phyloP scores from a whole-genome alignment of 2,113 vertebrate genomes.

The Cyprinodon tularosa region DNA sequence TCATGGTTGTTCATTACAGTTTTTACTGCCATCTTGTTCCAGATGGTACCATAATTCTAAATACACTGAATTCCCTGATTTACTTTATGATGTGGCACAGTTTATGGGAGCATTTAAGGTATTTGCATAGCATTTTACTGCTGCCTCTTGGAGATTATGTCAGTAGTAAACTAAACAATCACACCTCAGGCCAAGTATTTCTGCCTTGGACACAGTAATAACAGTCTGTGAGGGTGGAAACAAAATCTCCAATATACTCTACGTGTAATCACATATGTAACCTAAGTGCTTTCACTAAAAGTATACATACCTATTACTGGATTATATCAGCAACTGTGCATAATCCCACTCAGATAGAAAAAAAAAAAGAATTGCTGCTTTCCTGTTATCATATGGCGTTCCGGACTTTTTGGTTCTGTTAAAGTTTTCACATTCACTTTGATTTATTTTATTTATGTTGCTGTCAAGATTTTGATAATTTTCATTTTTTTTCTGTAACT shows the following conservation, averaged over 20 bases:
- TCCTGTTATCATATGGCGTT: background rate
- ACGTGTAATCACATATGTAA: background rate
- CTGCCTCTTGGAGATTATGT: slow-evolving; percentile 52
- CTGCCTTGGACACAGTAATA: slow-evolving; percentile 5
- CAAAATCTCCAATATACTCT: background rate
- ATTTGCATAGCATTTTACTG: slow-evolving; percentile 59
- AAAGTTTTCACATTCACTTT: too few species aligned
- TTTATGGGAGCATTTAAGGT: slow-evolving; percentile 46
- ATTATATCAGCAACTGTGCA: slow-evolving; percentile 16
- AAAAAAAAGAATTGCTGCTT: background rate
- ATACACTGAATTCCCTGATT: slow-evolving; percentile 40
- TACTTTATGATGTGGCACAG: slow-evolving; percentile 26
- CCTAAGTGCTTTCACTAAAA: slow-evolving; percentile 1
- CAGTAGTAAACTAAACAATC: slow-evolving; percentile 33
- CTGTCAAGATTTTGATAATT: too few species aligned
- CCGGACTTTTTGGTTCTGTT: too few species aligned
- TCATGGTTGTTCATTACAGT: slow-evolving; percentile 28
- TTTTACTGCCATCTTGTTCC: slow-evolving; percentile 35
- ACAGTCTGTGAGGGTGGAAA: background rate
- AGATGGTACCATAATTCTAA: slow-evolving; percentile 21
- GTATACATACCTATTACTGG: background rate
- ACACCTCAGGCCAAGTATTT: slow-evolving; percentile 14
- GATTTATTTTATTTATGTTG: too few species aligned
- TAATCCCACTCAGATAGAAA: background rate
- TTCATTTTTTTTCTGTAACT: too few species aligned